phyloP scores from a whole-genome alignment of 2,797 vertebrate species.

The Enoplosus armatus region DNA sequence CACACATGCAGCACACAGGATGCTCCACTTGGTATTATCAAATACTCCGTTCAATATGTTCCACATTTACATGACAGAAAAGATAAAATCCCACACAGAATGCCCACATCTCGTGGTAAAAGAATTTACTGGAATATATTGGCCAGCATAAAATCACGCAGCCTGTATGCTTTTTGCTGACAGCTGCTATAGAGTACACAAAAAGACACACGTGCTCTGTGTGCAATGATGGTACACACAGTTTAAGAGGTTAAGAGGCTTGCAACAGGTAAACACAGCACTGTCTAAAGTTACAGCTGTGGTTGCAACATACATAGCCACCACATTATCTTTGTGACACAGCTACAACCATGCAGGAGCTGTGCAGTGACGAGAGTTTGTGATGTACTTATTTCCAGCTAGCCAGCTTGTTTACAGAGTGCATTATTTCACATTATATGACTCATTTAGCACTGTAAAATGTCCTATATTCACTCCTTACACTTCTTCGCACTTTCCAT shows the following conservation, averaged over 20 bases:
- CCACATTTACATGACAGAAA: background rate
- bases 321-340: slow-evolving; percentile 2
- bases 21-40: background rate
- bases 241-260: slow-evolving; percentile 1
- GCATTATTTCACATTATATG: background rate
- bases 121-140: background rate
- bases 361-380: background rate
- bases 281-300: slow-evolving; percentile 2
- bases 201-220: background rate
- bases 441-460: background rate
- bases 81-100: background rate
- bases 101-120: background rate
- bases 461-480: background rate
- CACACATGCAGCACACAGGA: background rate
- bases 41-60: background rate
- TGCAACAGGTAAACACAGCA: background rate
- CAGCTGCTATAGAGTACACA: background rate
- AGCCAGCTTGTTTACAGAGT: background rate
- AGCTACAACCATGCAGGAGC: background rate
- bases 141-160: background rate
- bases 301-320: background rate
- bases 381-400: no score
- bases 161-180: background rate
- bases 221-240: background rate
- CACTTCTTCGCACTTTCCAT: background rate